Evolutionary conservation across 2,888 invertebrate species (phyloP).

Genomic region (Callyntrura sp.): DNA sequence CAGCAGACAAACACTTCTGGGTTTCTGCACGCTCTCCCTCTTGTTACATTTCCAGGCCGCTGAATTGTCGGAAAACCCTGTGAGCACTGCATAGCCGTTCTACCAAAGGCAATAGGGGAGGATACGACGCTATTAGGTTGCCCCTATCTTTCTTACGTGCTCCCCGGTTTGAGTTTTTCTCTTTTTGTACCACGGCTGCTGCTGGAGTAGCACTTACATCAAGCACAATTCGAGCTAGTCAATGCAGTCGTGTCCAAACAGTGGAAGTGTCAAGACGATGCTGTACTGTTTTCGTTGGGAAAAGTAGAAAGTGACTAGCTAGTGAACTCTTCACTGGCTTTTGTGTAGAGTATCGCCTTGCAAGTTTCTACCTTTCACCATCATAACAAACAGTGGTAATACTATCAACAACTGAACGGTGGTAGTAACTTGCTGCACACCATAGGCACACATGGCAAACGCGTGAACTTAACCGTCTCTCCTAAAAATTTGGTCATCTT

Average conservation of each 20-base stretch:
- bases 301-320: background rate
- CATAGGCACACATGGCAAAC: background rate
- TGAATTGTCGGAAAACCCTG: background rate
- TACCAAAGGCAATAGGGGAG: background rate
- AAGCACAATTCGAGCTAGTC: conserved; percentile 55
- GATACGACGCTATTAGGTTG: background rate
- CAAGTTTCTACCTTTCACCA: conserved; percentile 3
- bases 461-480: background rate
- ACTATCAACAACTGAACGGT: background rate
- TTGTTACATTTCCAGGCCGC: background rate
- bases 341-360: background rate
- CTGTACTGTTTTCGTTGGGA: conserved; percentile 6
- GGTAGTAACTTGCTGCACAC: background rate
- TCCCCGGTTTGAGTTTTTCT: conserved; percentile 18
- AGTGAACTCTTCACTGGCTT: background rate
- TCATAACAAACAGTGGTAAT: background rate
- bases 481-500: background rate
- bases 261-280: conserved; percentile 66
- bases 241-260: conserved; percentile 70
- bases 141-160: conserved; percentile 3
- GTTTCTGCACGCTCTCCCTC: background rate
- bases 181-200: background rate
- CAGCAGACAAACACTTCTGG: conserved; percentile 1
- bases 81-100: background rate
- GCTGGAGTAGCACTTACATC: conserved; percentile 47